phyloP scores from a whole-genome alignment of 2,888 invertebrate species.

The Plagodis pulveraria region DNA sequence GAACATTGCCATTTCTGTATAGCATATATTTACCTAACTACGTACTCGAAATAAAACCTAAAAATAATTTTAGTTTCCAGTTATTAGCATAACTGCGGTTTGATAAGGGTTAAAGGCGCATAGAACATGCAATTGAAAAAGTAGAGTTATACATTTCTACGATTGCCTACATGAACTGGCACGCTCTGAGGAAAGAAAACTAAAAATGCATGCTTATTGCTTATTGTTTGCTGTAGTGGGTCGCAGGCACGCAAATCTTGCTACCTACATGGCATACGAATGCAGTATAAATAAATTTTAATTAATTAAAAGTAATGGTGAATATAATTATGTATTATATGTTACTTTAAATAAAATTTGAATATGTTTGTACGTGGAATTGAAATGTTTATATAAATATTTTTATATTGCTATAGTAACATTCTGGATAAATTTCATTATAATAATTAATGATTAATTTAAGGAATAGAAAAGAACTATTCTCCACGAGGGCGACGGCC shows the following conservation, averaged over 20 bases:
- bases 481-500: too few species aligned
- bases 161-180: constrained; percentile 12
- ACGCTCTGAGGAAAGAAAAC: constrained; percentile 27
- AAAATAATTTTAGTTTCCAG: background rate
- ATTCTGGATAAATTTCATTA: too few species aligned
- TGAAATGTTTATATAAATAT: too few species aligned
- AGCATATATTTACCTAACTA: too few species aligned
- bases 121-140: constrained; percentile 12
- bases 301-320: constrained; percentile 12
- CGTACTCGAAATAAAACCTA: too few species aligned
- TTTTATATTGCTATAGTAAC: too few species aligned
- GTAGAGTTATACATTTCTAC: constrained; percentile 9
- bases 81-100: constrained; percentile 7
- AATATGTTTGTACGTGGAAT: background rate
- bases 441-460: too few species aligned
- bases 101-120: constrained; percentile 13
- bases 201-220: constrained; percentile 24
- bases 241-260: constrained; percentile 33
- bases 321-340: constrained; percentile 19
- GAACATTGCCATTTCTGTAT: too few species aligned
- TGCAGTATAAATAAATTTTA: constrained; percentile 21
- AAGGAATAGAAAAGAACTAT: too few species aligned
- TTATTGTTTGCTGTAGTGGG: constrained; percentile 31
- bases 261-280: constrained; percentile 16
- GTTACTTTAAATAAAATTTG: background rate